These are phyloP conservation scores for Exephanes ischioxanthus DNA, from an alignment of 2,888 invertebrate genomes.

Conservation along the genomic window DNA sequence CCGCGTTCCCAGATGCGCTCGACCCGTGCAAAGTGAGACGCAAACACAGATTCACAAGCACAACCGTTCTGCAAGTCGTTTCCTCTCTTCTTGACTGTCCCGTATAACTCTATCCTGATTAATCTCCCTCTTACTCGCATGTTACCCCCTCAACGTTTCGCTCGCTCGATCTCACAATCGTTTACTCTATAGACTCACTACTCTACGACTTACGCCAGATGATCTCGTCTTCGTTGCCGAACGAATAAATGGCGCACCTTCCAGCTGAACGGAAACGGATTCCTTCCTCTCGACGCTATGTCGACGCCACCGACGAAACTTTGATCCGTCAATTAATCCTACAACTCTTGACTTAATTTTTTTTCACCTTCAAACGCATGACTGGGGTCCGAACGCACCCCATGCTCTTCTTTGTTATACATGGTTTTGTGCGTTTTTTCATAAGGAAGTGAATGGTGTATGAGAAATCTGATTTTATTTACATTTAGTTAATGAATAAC, in stretches of 20 bases:
- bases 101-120: slow-evolving; percentile 57
- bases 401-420: too few species aligned
- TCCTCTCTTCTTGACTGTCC: slow-evolving; percentile 33
- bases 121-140: slow-evolving; percentile 52
- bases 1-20: slow-evolving; percentile 8
- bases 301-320: not conserved
- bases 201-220: slow-evolving; percentile 36
- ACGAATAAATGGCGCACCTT: slow-evolving; percentile 57
- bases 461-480: too few species aligned
- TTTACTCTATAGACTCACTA: slow-evolving; percentile 43
- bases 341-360: too few species aligned
- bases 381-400: too few species aligned
- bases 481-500: too few species aligned
- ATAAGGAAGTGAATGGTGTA: too few species aligned
- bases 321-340: slow-evolving; percentile 7
- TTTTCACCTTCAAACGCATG: too few species aligned
- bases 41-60: slow-evolving; percentile 45
- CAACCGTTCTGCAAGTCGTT: not conserved
- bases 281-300: not conserved
- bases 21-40: slow-evolving; percentile 57
- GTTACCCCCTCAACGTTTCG: slow-evolving; percentile 52
- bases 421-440: too few species aligned
- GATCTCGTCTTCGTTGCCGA: slow-evolving; percentile 59
- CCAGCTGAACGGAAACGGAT: slow-evolving; percentile 13
- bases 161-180: slow-evolving; percentile 61